These are phyloP conservation scores for Phymastichus coffea DNA, from an alignment of 1,140 invertebrate species.

Conservation along the genomic window DNA sequence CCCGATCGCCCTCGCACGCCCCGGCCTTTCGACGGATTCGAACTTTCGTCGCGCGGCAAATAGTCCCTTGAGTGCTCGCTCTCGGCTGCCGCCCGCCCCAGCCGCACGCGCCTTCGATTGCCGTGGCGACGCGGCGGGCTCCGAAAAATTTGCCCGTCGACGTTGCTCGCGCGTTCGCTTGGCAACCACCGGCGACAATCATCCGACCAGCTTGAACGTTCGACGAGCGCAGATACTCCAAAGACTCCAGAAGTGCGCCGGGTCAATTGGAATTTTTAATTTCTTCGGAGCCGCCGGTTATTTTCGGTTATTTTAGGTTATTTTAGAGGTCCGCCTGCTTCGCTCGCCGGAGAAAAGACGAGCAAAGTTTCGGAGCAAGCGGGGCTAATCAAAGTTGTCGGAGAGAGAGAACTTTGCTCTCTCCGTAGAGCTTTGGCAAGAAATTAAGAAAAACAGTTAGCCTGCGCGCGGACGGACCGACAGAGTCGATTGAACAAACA, in stretches of 20 bases:
- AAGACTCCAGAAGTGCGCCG: slow-evolving; percentile 35
- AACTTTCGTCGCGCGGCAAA: slow-evolving; percentile 27
- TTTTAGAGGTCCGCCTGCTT: no score
- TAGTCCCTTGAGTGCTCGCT: slow-evolving; percentile 4
- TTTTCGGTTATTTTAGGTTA: no score
- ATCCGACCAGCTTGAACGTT: no score
- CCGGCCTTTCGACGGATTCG: slow-evolving; percentile 27
- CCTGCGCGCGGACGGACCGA: not conserved
- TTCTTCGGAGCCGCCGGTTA: slow-evolving; percentile 6
- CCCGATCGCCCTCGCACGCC: slow-evolving; percentile 7
- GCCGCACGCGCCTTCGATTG: no score
- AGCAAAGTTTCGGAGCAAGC: not conserved
- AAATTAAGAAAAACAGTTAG: not conserved
- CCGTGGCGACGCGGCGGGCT: no score
- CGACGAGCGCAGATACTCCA: not conserved
- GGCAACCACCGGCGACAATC: no score
- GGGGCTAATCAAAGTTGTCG: no score
- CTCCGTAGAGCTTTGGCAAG: not conserved
- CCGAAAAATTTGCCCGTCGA: not conserved
- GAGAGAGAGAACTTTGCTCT: not conserved
- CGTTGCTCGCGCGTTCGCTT: not conserved
- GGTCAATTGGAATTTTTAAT: slow-evolving; percentile 35
- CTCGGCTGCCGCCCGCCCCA: not conserved
- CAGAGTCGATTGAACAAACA: not conserved
- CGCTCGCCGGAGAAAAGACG: no score